Conservation (phyloP, 1,140 invertebrate species). For the Calephelis nemesis region DNA sequence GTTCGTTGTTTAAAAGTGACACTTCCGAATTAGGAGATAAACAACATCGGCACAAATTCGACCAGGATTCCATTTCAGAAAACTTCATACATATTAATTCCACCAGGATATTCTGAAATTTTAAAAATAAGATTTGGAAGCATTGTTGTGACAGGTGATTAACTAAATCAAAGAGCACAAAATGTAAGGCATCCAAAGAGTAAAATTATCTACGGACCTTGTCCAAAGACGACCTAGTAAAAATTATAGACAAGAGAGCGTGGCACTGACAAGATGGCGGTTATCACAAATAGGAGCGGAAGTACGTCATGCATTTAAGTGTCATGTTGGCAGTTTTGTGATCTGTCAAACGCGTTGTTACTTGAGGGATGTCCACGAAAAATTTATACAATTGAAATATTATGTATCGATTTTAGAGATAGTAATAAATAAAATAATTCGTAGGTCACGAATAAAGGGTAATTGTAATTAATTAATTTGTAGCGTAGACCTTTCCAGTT, state of each 20-base stretch:
- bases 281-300: conserved; percentile 17
- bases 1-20: conserved; percentile 55
- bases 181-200: conserved; percentile 69
- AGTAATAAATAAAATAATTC: no score
- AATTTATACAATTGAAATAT: background rate
- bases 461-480: no score
- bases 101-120: conserved; percentile 57
- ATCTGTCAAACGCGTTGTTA: background rate
- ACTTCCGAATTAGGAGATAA: conserved; percentile 60
- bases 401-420: no score
- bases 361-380: conserved; percentile 1
- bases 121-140: conserved; percentile 38
- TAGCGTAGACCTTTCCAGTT: no score
- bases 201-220: conserved; percentile 79
- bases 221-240: conserved; percentile 73
- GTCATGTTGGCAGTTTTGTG: conserved; percentile 11
- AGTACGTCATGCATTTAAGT: background rate
- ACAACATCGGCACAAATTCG: conserved; percentile 72
- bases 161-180: conserved; percentile 61
- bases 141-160: conserved; percentile 68
- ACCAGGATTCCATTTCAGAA: conserved; percentile 70
- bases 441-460: no score
- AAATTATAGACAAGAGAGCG: conserved; percentile 74
- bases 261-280: conserved; percentile 52
- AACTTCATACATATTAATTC: conserved; percentile 51